Base-by-base conservation (phyloP, 2,797 vertebrate species). In the Hafferia zeledoni region DNA sequence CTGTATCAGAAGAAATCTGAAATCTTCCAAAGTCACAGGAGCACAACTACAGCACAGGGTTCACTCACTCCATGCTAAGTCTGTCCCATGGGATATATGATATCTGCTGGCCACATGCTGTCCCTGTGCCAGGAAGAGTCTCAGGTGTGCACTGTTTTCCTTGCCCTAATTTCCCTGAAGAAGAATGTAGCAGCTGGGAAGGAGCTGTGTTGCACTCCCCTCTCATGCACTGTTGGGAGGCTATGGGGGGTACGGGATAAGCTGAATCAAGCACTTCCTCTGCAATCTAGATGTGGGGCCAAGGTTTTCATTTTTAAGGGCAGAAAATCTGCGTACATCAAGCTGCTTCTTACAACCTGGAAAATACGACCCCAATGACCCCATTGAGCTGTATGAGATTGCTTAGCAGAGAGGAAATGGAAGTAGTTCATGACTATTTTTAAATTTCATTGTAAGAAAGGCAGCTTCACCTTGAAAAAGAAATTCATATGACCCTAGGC, bases 361-460 rank as follows among this genome's bases (percentile, higher is more conserved):
- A 60, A 50, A 89, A 82, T 69, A 76, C 49, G 80, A 90, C 77
- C 63, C 18, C 31, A 6, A 18, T 84, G 85, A 95, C 83, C 68
- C 43, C 6, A 10, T 0, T 55, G 86, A 77, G 81, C 41, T 43
- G 18, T 19, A 41, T 27, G 41, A 93, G 81, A 57, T 68, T 90
- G 44, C 75, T 89, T 85, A 92, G 64, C 47, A 77, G 67, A 92
- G 49, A 82, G 44, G 31, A 94, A 84, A 79, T 46, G 28, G 69
- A 91, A 94, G 43, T 44, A 72, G 67, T 78, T 95, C 63, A 74
- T 46, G 41, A 33, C 41, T 89, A 56, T 63, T 79, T 94, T 94
- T 56, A 94, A 93, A 93, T 90, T 86, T 87, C 53, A 24, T 60
- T 93, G 71, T 68, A 85, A 77, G 77, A 75, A 94, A 87, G 33